Evolutionary conservation across 2,797 vertebrate species (phyloP).

Genomic region (Antrozous pallidus): DNA sequence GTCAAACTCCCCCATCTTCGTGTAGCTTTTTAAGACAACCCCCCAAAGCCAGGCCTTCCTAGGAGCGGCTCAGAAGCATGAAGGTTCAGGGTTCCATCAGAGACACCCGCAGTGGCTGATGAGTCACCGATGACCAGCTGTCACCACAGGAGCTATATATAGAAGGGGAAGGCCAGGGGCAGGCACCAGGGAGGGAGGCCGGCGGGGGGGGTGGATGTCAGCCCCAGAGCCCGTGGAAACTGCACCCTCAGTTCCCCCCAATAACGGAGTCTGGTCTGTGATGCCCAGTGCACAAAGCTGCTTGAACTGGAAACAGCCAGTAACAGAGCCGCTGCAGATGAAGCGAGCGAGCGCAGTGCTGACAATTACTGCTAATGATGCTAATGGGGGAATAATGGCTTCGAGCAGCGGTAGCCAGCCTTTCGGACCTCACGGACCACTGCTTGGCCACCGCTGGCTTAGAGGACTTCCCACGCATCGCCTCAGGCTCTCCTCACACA

Average conservation of each 20-base stretch:
- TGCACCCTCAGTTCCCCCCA: not conserved
- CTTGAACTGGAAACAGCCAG: slow-evolving; percentile 29
- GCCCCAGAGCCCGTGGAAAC: not conserved
- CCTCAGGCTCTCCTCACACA: not conserved
- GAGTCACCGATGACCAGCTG: slow-evolving; percentile 70
- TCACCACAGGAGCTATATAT: slow-evolving; percentile 68
- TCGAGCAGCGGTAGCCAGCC: too few relatives aligned
- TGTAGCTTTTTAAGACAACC: slow-evolving; percentile 24
- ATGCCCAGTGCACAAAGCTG: not conserved
- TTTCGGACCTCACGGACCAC: too few relatives aligned
- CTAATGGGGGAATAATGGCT: slow-evolving; percentile 23
- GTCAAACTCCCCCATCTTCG: not conserved
- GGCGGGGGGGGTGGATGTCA: not conserved
- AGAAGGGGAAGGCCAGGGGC: slow-evolving; percentile 47
- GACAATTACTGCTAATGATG: slow-evolving; percentile 1
- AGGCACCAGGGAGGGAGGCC: not conserved
- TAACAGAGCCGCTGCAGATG: not conserved
- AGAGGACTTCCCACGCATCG: not conserved
- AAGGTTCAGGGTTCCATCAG: slow-evolving; percentile 64
- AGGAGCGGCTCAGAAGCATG: slow-evolving; percentile 49
- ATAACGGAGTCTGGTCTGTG: slow-evolving; percentile 3
- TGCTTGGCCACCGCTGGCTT: not conserved
- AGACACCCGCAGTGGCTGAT: slow-evolving; percentile 57
- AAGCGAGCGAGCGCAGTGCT: not conserved
- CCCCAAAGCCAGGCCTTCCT: slow-evolving; percentile 7